Evolutionary conservation across 1,140 invertebrate genomes (phyloP).

Genomic region (Cotesia glomerata): DNA sequence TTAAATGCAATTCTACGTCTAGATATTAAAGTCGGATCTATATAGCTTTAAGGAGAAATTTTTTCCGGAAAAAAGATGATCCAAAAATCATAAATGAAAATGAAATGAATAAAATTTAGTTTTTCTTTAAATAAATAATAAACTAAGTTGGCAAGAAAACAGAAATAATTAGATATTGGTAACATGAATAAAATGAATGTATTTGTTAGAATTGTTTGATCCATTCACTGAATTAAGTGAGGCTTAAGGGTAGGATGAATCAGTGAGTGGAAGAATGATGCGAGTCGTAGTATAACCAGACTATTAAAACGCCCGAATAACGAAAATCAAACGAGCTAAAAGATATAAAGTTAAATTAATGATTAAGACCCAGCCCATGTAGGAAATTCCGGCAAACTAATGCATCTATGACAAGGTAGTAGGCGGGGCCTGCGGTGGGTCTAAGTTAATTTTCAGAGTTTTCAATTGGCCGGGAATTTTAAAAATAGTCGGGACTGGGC

Average conservation of each 20-base stretch:
- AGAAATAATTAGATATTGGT: neutral
- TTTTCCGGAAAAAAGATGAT: too few relatives aligned
- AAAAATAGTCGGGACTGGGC: conserved; percentile 54
- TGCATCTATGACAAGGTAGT: conserved; percentile 41
- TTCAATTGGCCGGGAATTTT: conserved; percentile 50
- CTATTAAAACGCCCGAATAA: neutral
- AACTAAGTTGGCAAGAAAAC: too few relatives aligned
- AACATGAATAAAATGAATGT: neutral
- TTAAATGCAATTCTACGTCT: too few relatives aligned
- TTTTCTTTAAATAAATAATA: too few relatives aligned
- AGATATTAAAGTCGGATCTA: too few relatives aligned
- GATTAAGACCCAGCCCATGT: conserved; percentile 52
- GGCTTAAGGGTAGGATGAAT: neutral
- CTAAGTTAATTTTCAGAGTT: conserved; percentile 43
- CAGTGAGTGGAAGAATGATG: neutral
- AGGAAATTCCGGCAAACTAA: conserved; percentile 40
- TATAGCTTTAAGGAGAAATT: too few relatives aligned
- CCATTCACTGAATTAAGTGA: conserved; percentile 3
- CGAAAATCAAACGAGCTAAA: too few relatives aligned
- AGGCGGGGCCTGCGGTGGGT: conserved; percentile 46
- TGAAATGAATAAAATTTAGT: too few relatives aligned
- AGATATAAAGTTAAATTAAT: conserved; percentile 38
- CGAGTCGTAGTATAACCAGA: neutral
- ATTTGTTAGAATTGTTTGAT: conserved; percentile 1
- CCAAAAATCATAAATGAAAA: too few relatives aligned